Evolutionary conservation across 2,888 invertebrate genomes (phyloP).

Genomic region (Amiota mariae): DNA sequence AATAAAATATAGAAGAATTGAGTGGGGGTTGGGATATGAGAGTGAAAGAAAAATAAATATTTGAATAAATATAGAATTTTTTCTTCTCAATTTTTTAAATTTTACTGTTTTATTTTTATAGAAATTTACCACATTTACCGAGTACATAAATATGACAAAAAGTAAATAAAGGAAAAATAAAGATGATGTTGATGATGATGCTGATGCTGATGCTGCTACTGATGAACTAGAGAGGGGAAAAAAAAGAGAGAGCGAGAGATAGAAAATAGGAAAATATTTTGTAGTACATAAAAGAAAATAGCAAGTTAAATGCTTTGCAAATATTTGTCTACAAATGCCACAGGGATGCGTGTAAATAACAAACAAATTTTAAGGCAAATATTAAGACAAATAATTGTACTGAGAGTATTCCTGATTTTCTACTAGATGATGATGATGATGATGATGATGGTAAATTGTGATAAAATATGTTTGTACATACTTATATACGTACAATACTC

Average conservation of each 20-base stretch:
- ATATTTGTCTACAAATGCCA: constrained; percentile 56
- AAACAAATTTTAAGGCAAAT: constrained; percentile 2
- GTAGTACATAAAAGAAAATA: constrained; percentile 42
- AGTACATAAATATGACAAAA: no score
- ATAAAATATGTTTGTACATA: no score
- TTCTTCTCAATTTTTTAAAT: constrained; percentile 36
- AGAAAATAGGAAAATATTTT: neutral
- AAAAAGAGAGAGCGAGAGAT: neutral
- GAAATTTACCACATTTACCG: neutral
- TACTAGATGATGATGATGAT: no score
- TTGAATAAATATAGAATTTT: no score
- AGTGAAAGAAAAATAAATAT: no score
- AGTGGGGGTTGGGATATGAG: no score
- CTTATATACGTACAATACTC: no score
- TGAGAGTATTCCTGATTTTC: no score
- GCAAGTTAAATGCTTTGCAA: constrained; percentile 60
- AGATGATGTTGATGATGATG: constrained; percentile 26
- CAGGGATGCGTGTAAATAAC: constrained; percentile 20
- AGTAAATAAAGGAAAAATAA: no score
- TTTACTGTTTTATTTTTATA: neutral
- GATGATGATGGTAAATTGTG: no score
- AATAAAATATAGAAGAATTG: no score
- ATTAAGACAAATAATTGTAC: no score
- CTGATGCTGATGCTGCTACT: constrained; percentile 28
- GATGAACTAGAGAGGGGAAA: neutral